phyloP scores from a whole-genome alignment of 30 jellyfish, hydroid and myxozoan species.

The Aurelia aurita region DNA sequence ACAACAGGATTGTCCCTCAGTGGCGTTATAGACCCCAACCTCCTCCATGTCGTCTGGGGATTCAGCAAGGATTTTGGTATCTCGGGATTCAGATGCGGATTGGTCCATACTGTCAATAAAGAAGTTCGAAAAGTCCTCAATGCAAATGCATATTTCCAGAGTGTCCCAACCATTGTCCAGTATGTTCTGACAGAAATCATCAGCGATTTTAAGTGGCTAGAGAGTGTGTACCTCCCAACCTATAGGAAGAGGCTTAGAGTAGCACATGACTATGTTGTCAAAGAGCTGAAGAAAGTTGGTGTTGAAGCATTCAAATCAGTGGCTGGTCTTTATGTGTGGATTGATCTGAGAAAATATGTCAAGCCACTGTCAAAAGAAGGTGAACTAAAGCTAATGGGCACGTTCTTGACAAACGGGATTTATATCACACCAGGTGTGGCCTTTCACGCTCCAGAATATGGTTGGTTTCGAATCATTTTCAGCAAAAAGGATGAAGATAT shows the following conservation, averaged over 20 bases:
- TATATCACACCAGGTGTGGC: slow-evolving; percentile 79
- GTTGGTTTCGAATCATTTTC: slow-evolving; percentile 84
- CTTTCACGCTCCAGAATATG: slow-evolving; percentile 64
- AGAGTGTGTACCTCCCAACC: slow-evolving; percentile 49
- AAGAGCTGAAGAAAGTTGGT: slow-evolving; percentile 37
- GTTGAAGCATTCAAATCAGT: slow-evolving; percentile 29
- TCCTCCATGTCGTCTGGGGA: slow-evolving; percentile 82
- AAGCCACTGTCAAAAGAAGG: slow-evolving; percentile 49
- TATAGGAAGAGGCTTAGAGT: slow-evolving; percentile 42
- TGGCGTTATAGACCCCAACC: slow-evolving; percentile 39
- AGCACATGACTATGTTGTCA: slow-evolving; percentile 32
- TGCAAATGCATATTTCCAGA: slow-evolving; percentile 56
- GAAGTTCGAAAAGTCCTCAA: slow-evolving; percentile 43
- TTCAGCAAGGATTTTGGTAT: slow-evolving; percentile 85
- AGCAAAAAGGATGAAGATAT: slow-evolving; percentile 23
- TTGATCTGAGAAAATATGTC: slow-evolving; percentile 33
- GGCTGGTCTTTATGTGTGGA: slow-evolving; percentile 82
- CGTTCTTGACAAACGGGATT: slow-evolving; percentile 57
- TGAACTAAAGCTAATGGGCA: slow-evolving; percentile 60
- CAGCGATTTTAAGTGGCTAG: slow-evolving; percentile 77
- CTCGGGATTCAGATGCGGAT: slow-evolving; percentile 89
- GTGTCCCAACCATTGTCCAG: slow-evolving; percentile 79
- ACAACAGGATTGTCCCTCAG: slow-evolving; percentile 37
- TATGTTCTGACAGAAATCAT: slow-evolving; percentile 39
- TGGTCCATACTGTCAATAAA: slow-evolving; percentile 69